These are phyloP conservation scores for Odobenus rosmarus DNA, from an alignment of 2,113 vertebrate genomes.

Conservation along the genomic window DNA sequence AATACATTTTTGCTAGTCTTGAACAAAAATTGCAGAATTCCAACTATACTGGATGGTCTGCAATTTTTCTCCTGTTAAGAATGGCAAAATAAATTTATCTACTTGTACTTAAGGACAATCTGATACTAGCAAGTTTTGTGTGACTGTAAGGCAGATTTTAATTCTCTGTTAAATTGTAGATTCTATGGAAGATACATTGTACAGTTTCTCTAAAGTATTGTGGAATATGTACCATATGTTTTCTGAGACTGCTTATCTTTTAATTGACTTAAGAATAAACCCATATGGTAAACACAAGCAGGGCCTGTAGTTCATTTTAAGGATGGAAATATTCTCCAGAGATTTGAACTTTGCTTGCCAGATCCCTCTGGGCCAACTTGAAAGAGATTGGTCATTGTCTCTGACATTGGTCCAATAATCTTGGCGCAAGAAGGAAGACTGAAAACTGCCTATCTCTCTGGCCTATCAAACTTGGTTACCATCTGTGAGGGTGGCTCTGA, in stretches of 20 bases:
- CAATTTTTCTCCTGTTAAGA: constrained; percentile 50
- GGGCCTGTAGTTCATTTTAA: constrained; percentile 53
- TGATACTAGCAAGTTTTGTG: constrained; percentile 31
- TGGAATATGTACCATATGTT: constrained; percentile 63
- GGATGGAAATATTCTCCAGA: constrained; percentile 56
- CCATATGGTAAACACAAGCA: constrained; percentile 74
- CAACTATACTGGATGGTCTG: not conserved
- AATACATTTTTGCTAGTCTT: not conserved
- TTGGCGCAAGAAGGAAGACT: not conserved
- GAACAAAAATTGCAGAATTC: constrained; percentile 18
- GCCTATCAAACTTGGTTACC: not conserved
- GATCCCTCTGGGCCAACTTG: not conserved
- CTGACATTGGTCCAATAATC: not conserved
- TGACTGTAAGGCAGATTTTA: not conserved
- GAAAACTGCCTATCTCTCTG: not conserved
- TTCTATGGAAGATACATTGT: constrained; percentile 52
- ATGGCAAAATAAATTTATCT: not conserved
- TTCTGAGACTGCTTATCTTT: constrained; percentile 72
- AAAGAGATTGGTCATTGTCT: constrained; percentile 42
- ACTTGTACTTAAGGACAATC: not conserved
- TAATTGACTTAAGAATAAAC: constrained; percentile 72
- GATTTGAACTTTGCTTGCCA: constrained; percentile 58
- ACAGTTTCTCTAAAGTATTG: constrained; percentile 45
- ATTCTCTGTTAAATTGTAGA: constrained; percentile 58
- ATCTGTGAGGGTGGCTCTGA: not conserved